Evolutionary conservation across 2,888 invertebrate species (phyloP), one percentile per base, ranked within the genome.

Genomic region (Bhutanitis thaidina): DNA sequence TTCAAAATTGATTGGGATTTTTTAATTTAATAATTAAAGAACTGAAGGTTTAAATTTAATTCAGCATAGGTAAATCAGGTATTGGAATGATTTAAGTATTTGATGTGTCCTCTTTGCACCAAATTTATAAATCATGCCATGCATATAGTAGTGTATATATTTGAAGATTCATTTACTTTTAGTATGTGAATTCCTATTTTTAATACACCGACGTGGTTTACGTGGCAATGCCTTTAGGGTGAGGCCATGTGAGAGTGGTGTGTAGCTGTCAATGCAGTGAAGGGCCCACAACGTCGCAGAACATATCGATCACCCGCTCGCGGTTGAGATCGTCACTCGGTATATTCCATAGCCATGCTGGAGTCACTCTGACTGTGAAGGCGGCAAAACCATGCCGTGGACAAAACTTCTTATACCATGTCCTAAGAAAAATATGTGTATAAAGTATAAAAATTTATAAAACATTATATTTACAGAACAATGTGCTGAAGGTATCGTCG

Each of bases 401-500:
- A 92, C 92, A 92, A 68, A 70, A 52, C 27, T 38, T 27, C 29
- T 8, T 9, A 44, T 12, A 12, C n/a, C n/a, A 7, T 1, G 5
- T 2, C 5, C 5, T 20, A 20, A 20, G 5, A 20, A 32, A 15
- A 16, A 10, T 14, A 1, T 7, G 3, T 32, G 10, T n/a, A 32
- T 3, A 9, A 14, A 20, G n/a, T 30, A 9, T n/a, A n/a, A 30
- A 10, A 29, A 15, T 41, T 15, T 16, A 20, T 10, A 5, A 43
- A 16, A 15, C 12, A 16, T 52, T 57, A 55, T 54, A 9, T 59
- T 78, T 70, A 54, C 77, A 60, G 99, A 99, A 82, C 99, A 99
- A 81, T 99, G 99, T 90, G 97, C 98, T 0, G 99, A 99, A 82
- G 99, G 99, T 60, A 98, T 99, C 62, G 99, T 99, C 0, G 99